Evolutionary conservation across 2,113 vertebrate genomes (phyloP).

Genomic region (Pavo muticus): DNA sequence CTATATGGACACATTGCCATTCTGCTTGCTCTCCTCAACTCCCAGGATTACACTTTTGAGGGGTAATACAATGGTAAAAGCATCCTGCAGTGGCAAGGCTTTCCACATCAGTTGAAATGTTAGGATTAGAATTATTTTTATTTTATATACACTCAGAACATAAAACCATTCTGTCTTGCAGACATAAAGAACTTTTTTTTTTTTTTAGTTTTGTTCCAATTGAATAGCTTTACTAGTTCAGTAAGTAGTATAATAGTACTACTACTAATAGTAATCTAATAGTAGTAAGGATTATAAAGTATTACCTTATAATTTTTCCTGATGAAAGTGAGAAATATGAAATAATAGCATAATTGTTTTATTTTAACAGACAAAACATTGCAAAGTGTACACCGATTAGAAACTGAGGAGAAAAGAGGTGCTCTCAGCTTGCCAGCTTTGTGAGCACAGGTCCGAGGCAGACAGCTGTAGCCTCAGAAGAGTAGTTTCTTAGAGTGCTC

Average conservation of each 20-base stretch:
- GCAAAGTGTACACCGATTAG: not conserved
- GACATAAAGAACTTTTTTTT: not conserved
- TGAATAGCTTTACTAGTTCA: not conserved
- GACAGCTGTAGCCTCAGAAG: not conserved
- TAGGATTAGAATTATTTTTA: not conserved
- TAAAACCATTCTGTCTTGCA: not conserved
- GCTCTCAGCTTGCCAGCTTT: not conserved
- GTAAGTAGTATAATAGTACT: too few species aligned
- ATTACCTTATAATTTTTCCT: constrained; percentile 1
- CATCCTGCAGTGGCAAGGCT: not conserved
- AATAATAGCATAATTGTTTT: not conserved
- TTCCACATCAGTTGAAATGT: not conserved
- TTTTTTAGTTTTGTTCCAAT: not conserved
- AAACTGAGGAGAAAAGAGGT: not conserved
- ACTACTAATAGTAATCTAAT: too few species aligned
- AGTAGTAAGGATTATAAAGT: constrained; percentile 14
- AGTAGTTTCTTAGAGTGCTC: not conserved
- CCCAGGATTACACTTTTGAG: not conserved
- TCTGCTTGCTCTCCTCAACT: not conserved
- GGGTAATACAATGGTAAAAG: not conserved
- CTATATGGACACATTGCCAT: accelerated
- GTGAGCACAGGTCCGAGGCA: not conserved
- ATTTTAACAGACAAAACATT: not conserved
- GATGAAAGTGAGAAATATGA: constrained; percentile 29
- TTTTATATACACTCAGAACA: not conserved